Evolutionary conservation across 2,888 invertebrate species (phyloP).

Genomic region (Stenolophus ochropezus): DNA sequence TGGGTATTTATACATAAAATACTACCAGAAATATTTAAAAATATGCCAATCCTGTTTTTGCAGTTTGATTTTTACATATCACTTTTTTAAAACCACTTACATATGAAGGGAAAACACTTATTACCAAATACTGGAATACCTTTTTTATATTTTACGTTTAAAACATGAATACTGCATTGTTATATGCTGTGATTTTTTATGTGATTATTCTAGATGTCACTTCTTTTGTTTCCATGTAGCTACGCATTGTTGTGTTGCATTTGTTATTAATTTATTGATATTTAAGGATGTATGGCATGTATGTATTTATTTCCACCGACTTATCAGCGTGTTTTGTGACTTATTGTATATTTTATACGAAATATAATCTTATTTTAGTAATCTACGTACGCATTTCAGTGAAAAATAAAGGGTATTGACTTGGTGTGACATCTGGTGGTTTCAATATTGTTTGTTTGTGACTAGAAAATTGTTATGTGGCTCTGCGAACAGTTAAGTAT

Average conservation of each 20-base stretch:
- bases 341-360: background rate
- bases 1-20: background rate
- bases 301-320: background rate
- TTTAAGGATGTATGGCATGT: slow-evolving; percentile 8
- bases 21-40: background rate
- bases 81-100: too few relatives aligned
- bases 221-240: background rate
- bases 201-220: background rate
- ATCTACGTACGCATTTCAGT: background rate
- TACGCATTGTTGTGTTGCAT: slow-evolving; percentile 47
- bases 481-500: background rate
- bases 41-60: background rate
- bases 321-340: background rate
- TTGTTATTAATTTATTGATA: slow-evolving; percentile 56
- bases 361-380: background rate
- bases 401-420: background rate
- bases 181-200: background rate
- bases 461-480: background rate
- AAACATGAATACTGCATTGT: too few relatives aligned
- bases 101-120: too few relatives aligned
- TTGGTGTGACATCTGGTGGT: background rate
- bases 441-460: background rate
- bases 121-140: too few relatives aligned
- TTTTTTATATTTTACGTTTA: too few relatives aligned
- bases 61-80: too few relatives aligned